Conservation (phyloP, 1,140 invertebrate species). For the Trichoplusia ni region DNA sequence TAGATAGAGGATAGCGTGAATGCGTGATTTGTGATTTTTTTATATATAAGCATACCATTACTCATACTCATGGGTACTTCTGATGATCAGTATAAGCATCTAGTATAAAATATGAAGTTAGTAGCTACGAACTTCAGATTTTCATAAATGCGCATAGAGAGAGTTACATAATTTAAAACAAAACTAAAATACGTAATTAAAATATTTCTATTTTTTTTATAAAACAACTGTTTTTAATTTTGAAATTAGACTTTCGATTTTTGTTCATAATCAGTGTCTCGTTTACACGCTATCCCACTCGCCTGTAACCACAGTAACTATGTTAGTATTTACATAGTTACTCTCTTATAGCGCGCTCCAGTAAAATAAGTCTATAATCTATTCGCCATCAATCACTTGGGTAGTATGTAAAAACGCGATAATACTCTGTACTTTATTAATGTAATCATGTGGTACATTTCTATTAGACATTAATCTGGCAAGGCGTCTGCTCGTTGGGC, state of each 20-base stretch:
- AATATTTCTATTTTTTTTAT: too few relatives aligned
- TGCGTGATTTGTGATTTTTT: too few relatives aligned
- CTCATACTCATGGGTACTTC: too few relatives aligned
- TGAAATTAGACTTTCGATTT: too few relatives aligned
- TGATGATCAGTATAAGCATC: too few relatives aligned
- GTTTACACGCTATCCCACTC: slow-evolving; percentile 2
- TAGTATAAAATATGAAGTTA: too few relatives aligned
- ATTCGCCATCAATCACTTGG: slow-evolving; percentile 55
- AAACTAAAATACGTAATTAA: too few relatives aligned
- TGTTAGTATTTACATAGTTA: not conserved
- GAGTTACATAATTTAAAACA: too few relatives aligned
- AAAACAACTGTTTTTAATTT: not conserved
- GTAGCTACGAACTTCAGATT: too few relatives aligned
- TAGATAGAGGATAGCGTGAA: too few relatives aligned
- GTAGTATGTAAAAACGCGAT: slow-evolving; percentile 55
- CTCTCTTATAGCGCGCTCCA: slow-evolving; percentile 9
- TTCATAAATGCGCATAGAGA: too few relatives aligned
- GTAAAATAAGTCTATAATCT: slow-evolving; percentile 23
- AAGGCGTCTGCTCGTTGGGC: slow-evolving; percentile 53
- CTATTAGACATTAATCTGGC: slow-evolving; percentile 74
- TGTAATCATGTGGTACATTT: slow-evolving; percentile 74
- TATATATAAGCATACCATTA: too few relatives aligned
- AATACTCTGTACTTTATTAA: slow-evolving; percentile 58
- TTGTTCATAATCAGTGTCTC: not conserved
- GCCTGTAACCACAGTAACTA: not conserved